Evolutionary conservation across 2,888 invertebrate species (phyloP).

Genomic region (Latrodectus elegans): DNA sequence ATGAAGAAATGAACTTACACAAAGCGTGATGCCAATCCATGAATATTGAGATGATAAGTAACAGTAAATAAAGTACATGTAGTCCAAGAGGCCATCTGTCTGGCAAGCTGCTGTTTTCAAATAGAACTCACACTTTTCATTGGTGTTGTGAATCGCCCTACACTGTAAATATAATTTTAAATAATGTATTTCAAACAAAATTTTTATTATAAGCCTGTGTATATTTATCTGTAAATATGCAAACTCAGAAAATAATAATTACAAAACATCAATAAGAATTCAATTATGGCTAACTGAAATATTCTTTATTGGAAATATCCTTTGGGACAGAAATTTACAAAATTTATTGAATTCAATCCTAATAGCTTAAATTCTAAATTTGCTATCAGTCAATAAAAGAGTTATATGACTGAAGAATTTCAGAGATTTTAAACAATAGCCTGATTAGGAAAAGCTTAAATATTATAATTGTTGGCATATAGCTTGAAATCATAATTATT

Average conservation of each 20-base stretch:
- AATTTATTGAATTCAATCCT: too few species aligned
- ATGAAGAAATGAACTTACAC: constrained; percentile 42
- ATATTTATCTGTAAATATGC: not conserved
- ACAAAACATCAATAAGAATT: too few species aligned
- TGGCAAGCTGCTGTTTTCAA: constrained; percentile 74
- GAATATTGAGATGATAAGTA: constrained; percentile 69
- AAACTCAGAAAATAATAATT: not conserved
- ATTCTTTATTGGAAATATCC: too few species aligned
- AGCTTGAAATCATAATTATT: too few species aligned
- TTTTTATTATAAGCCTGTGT: not conserved
- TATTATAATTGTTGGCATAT: too few species aligned
- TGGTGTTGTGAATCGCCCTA: constrained; percentile 30
- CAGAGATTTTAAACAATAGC: too few species aligned
- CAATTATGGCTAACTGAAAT: too few species aligned
- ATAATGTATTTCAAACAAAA: not conserved
- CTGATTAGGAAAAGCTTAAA: too few species aligned
- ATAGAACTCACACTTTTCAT: constrained; percentile 74
- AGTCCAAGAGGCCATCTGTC: constrained; percentile 75
- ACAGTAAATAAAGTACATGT: constrained; percentile 75
- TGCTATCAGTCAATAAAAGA: too few species aligned
- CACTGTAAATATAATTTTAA: constrained; percentile 31
- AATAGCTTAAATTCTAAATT: too few species aligned
- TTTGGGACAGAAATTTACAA: too few species aligned
- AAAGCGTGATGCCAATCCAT: constrained; percentile 39
- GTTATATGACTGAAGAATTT: too few species aligned